Percentiles rank a stretch among this genome's conserved stretches.
These are phyloP conservation scores for Lasioglossum oenotherae DNA, from an alignment of 2,888 invertebrate species.

Conservation along the genomic window DNA sequence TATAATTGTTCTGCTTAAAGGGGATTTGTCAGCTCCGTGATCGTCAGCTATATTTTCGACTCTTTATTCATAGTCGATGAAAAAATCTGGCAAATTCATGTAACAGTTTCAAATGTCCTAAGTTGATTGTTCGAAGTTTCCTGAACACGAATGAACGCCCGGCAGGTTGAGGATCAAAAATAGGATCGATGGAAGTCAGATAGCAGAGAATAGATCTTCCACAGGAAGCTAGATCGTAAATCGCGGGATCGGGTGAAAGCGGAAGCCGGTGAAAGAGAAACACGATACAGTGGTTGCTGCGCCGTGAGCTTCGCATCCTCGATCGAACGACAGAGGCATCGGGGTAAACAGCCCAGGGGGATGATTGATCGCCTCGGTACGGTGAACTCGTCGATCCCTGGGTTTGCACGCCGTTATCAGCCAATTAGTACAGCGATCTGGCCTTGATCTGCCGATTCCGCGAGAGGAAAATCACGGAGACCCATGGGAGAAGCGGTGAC, in stretches of 20 bases:
- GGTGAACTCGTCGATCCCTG: constrained; percentile 23
- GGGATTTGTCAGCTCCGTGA: background rate
- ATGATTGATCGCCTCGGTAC: constrained; percentile 46
- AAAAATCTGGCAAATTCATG: too few species aligned
- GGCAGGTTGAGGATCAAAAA: background rate
- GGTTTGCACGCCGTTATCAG: constrained; percentile 42
- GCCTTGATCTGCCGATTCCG: constrained; percentile 44
- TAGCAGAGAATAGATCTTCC: background rate
- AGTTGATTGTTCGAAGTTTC: background rate
- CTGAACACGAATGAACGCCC: background rate
- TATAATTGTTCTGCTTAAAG: background rate
- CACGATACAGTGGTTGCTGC: background rate
- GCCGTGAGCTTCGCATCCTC: background rate
- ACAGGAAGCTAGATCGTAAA: background rate
- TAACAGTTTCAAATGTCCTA: too few species aligned
- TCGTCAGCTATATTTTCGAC: background rate
- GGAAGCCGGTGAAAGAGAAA: background rate
- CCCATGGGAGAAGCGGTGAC: background rate
- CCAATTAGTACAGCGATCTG: constrained; percentile 28
- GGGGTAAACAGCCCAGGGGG: constrained; percentile 10
- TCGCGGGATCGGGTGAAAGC: background rate
- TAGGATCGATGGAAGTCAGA: background rate
- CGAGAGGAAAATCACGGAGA: background rate
- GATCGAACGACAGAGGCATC: constrained; percentile 1
- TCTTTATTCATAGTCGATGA: too few species aligned